Base-by-base conservation (phyloP, 2,797 vertebrate genomes). In the Gymnocypris eckloni region DNA sequence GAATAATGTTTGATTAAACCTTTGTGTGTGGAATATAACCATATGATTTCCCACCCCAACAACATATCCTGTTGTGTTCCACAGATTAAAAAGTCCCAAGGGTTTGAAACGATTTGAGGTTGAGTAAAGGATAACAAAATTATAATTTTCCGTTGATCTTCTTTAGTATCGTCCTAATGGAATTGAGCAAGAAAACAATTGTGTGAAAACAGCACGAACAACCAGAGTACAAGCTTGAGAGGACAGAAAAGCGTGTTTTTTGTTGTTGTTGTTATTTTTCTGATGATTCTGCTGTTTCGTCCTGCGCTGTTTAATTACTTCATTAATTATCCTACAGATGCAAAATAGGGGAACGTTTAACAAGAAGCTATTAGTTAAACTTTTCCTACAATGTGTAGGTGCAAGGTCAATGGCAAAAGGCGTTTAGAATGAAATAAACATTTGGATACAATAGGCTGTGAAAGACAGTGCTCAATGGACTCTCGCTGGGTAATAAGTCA, bases 341-440 rank as follows among this genome's bases (percentile, higher is more conserved):
- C 87, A 91, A 91, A 86, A 87, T 39, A 89, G 83, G 78, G 78
- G 86, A 86, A 91, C 90, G 92, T 93, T 93, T 94, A 93, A 94
- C 90, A 92, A 91, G 90, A 81, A 91, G 89, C 90, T 92, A 92
- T 94, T 93, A 93, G 92, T 92, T 92, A 92, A 93, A 94, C 91
- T 93, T 92, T 89, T 90, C 88, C 91, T 93, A 93, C 86, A 93
- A 93, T 90, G 88, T 88, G 86, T 88, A 87, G 80, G 79, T 91
- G 52, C 64, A 92, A 94, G 94, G 93, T 94, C 94, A 93, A 92
- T 89, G 87, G 88, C 70, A 87, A 90, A 91, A 93, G 91, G 92
- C 85, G 88, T 92, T 92, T 84, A 80, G 91, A 91, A 89, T 83
- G 89, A 92, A 90, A 90, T 86, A 84, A 86, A 90, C 82, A 82